These are phyloP conservation scores for Aphelenchoides besseyi DNA, from an alignment of 1,140 invertebrate species.

Conservation along the genomic window DNA sequence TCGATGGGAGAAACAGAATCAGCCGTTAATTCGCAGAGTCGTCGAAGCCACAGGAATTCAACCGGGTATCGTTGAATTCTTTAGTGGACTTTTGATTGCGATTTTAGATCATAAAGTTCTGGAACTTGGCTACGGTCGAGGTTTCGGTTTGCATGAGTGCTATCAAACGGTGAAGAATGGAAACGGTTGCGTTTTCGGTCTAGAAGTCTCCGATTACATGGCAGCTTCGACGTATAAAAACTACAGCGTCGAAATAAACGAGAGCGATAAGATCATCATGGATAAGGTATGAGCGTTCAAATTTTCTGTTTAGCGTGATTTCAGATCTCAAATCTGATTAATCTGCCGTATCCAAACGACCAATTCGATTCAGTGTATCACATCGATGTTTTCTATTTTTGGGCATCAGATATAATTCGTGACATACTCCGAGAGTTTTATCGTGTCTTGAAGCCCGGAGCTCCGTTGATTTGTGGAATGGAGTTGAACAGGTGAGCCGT, in stretches of 20 bases:
- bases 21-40: conserved; percentile 25
- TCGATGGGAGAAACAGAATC: conserved; percentile 26
- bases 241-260: not conserved
- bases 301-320: conserved; percentile 18
- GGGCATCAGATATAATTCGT: conserved; percentile 9
- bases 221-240: not conserved
- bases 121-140: conserved; percentile 42
- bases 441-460: conserved; percentile 35
- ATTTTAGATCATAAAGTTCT: conserved; percentile 38
- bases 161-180: conserved; percentile 29
- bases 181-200: conserved; percentile 28
- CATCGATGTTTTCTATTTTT: conserved; percentile 47
- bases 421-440: conserved; percentile 28
- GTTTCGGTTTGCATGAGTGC: conserved; percentile 24
- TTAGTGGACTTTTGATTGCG: conserved; percentile 6
- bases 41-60: conserved; percentile 27
- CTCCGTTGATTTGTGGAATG: conserved; percentile 27
- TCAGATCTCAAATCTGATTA: conserved; percentile 23
- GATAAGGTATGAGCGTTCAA: conserved; percentile 14
- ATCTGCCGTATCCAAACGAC: conserved; percentile 37
- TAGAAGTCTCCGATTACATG: conserved; percentile 36
- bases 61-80: conserved; percentile 29
- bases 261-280: not conserved
- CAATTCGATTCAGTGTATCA: conserved; percentile 38
- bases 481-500: conserved; percentile 34